Base-by-base conservation (phyloP, 2,113 vertebrate genomes). In the Platysteira castanea region DNA sequence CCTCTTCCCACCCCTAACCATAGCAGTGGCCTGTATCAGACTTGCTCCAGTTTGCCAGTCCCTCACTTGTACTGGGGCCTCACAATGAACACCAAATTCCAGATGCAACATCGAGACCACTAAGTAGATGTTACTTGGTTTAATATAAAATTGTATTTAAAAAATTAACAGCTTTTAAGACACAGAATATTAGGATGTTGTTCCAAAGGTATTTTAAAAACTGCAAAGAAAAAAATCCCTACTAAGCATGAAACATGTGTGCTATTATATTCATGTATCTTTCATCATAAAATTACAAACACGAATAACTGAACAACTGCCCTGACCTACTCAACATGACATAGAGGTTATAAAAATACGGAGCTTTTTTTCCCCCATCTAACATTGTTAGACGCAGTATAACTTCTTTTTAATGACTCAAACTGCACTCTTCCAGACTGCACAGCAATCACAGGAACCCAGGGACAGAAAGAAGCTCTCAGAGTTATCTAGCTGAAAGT, bases 71-170 rank as follows among this genome's bases (percentile, higher is more conserved):
- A 46, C 22, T 46, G 42, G 23, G 22, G 33, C 15, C 28, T 19
- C 88, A 57, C 30, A 24, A 19, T 6, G 5, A 85, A 53, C 10
- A 20, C 50, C 1, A 0, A 31, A 81, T 77, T 68, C 15, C 67
- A 83, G 33, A 83, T 13, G 30, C 12, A 92, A 46, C 24, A 47
- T 4, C 0, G 0, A n/a, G 28, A 82, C 27, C 22, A 19, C 3
- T 16, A 5, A 82, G 28, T 27, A 46, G 22, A 31, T 20, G 16
- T 15, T 70, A 53, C 10, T 21, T 30, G 21, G 39, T 24, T 68
- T 54, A 92, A 71, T 10, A 47, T 10, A 39, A 68, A 83, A 60
- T 60, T 50, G 47, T 37, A 47, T 50, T 21, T 15, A 2, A 71
- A 85, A 76, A 52, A 27, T 30, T 4, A 92, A 64, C 35, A 85